A percentile compares a stretch with the other conserved stretches of the same genome.
Evolutionary conservation across 1,140 invertebrate genomes (phyloP).

Genomic region (Amyelois transitella): DNA sequence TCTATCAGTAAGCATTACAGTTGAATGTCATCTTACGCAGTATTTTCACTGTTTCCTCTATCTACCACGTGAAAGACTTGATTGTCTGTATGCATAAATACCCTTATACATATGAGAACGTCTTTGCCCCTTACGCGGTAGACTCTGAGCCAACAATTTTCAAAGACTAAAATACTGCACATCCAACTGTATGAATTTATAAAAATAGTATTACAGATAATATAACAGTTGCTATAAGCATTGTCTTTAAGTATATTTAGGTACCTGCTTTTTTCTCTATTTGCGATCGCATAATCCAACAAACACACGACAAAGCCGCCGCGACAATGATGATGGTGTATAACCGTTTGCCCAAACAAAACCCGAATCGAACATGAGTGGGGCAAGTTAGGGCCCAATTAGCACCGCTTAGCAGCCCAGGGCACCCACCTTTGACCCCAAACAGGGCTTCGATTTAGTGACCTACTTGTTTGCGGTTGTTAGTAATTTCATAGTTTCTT

Average conservation of each 20-base stretch:
- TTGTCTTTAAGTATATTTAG: not conserved
- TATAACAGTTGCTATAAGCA: not conserved
- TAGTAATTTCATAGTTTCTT: not conserved
- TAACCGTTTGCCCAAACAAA: constrained; percentile 43
- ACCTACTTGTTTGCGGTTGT: constrained; percentile 18
- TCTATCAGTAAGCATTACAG: too few relatives aligned
- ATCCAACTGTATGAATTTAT: not conserved
- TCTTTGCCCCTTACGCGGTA: too few relatives aligned
- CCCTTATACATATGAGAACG: too few relatives aligned
- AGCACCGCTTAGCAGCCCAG: constrained; percentile 35
- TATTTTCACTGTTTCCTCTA: too few relatives aligned
- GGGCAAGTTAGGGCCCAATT: constrained; percentile 44
- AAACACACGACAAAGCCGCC: constrained; percentile 1
- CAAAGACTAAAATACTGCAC: not conserved
- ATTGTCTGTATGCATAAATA: too few relatives aligned
- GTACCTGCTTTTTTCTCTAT: not conserved
- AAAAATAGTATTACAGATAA: not conserved
- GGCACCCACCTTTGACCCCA: constrained; percentile 39
- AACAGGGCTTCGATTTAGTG: constrained; percentile 31
- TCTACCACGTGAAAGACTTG: too few relatives aligned
- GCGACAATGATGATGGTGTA: constrained; percentile 23
- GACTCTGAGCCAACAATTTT: too few relatives aligned
- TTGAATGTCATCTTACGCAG: too few relatives aligned
- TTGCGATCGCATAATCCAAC: not conserved
- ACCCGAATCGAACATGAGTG: constrained; percentile 36